Evolutionary conservation across 2,797 vertebrate genomes (phyloP).

Genomic region (Rhabdophis nuchalis): DNA sequence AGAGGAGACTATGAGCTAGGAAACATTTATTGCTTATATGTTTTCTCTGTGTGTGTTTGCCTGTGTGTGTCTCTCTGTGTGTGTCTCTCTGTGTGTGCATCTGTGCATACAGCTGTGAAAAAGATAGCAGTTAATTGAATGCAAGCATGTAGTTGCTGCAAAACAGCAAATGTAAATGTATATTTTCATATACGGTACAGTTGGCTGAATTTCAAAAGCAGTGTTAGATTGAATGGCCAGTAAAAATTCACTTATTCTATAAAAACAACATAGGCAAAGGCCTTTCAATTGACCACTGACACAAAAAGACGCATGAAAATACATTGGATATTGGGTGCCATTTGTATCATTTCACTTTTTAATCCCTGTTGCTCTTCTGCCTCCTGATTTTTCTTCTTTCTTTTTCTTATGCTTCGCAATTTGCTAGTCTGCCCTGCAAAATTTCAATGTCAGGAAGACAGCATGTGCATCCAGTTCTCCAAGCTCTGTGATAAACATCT

Average conservation of each 20-base stretch:
- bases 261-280: background rate
- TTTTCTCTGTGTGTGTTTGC: background rate
- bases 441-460: constrained; percentile 83
- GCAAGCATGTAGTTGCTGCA: background rate
- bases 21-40: background rate
- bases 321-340: background rate
- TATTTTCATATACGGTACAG: background rate
- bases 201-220: background rate
- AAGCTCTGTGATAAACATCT: constrained; percentile 79
- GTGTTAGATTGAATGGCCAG: background rate
- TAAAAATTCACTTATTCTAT: background rate
- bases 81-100: background rate
- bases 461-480: constrained; percentile 83
- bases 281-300: background rate
- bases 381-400: accelerated
- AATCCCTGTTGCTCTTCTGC: background rate
- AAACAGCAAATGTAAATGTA: background rate
- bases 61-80: background rate
- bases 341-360: background rate
- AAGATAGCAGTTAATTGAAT: background rate
- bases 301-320: background rate
- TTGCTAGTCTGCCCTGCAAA: constrained; percentile 82
- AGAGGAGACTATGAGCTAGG: background rate
- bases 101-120: background rate
- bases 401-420: background rate